These are phyloP conservation scores for Notocelia uddmanniana DNA, from an alignment of 2,888 invertebrate genomes.

Conservation along the genomic window DNA sequence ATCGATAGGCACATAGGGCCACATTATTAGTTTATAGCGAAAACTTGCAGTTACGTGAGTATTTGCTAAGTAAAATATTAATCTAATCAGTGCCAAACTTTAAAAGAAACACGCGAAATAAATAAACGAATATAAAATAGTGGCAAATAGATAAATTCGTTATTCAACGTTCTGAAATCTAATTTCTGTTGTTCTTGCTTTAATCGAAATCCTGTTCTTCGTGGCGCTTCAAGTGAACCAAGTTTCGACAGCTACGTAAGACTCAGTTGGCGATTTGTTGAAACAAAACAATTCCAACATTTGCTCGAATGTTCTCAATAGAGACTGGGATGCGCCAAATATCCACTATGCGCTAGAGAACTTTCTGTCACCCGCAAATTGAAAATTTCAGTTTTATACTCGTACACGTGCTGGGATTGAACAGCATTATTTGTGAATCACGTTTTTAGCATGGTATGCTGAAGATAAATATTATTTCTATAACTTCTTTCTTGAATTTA, in stretches of 20 bases:
- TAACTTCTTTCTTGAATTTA: too few relatives aligned
- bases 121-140: neutral
- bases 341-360: slow-evolving; percentile 15
- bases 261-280: slow-evolving; percentile 33
- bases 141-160: neutral
- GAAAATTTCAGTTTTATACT: slow-evolving; percentile 18
- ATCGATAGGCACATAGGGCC: too few relatives aligned
- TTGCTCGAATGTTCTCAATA: slow-evolving; percentile 29
- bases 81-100: neutral
- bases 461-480: too few relatives aligned
- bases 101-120: neutral
- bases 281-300: slow-evolving; percentile 36
- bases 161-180: neutral
- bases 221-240: neutral
- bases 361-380: slow-evolving; percentile 30
- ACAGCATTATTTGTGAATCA: neutral
- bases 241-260: slow-evolving; percentile 16
- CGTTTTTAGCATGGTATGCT: too few relatives aligned
- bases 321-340: slow-evolving; percentile 19
- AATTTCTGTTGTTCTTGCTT: neutral
- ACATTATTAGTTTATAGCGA: too few relatives aligned
- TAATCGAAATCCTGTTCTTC: slow-evolving; percentile 7
- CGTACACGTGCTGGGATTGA: neutral
- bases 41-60: neutral
- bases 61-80: neutral